A percentile compares a stretch with the other conserved stretches of the same genome.
phyloP scores from a whole-genome alignment of 2,888 invertebrate genomes.

The Dascillus cervinus region DNA sequence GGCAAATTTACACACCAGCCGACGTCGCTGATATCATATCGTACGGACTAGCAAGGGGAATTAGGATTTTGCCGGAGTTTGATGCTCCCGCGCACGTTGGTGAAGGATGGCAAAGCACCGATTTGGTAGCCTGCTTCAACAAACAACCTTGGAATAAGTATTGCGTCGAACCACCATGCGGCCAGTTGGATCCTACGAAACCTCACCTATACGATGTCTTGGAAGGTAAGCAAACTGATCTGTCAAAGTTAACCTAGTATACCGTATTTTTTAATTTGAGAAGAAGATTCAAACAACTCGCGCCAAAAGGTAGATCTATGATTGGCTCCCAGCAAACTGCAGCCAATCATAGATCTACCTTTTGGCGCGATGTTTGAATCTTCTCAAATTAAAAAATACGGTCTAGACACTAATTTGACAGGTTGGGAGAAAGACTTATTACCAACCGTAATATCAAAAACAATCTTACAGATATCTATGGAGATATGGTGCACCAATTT shows the following conservation, averaged over 20 bases:
- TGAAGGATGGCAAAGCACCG: constrained; percentile 73
- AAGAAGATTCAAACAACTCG: too few species aligned
- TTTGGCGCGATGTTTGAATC: too few species aligned
- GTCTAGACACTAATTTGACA: too few species aligned
- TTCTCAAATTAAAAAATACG: too few species aligned
- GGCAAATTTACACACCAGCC: constrained; percentile 55
- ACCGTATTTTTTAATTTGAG: too few species aligned
- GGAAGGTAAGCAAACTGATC: too few species aligned
- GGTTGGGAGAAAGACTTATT: too few species aligned
- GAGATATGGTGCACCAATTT: constrained; percentile 66
- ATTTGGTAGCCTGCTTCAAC: constrained; percentile 60
- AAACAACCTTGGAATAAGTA: constrained; percentile 65
- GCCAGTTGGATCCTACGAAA: constrained; percentile 70
- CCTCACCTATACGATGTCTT: constrained; percentile 59
- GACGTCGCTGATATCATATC: constrained; percentile 55
- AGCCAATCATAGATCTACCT: too few species aligned
- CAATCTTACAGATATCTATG: constrained; percentile 53
- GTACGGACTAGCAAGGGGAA: constrained; percentile 66
- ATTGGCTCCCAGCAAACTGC: too few species aligned
- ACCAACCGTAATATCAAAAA: too few species aligned
- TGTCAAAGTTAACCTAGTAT: too few species aligned
- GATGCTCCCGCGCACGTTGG: constrained; percentile 89
- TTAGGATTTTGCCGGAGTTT: constrained; percentile 84
- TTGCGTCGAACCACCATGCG: constrained; percentile 81
- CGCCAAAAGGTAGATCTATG: too few species aligned